Base-by-base conservation (phyloP, 1,140 invertebrate species). In the Caerostris extrusa region DNA sequence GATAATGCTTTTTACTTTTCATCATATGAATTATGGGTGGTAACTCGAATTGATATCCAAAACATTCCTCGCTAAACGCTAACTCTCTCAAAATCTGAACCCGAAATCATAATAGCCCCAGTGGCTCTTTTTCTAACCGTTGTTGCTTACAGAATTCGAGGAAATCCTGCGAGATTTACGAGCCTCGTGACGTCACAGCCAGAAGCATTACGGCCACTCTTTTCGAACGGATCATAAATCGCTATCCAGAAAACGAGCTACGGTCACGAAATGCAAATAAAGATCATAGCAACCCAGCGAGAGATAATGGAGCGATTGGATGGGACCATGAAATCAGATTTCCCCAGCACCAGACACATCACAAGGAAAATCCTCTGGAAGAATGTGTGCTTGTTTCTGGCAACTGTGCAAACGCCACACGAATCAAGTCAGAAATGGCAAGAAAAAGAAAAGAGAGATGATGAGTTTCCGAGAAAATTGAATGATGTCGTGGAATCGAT, bases 191-290 rank as follows among this genome's bases (percentile, higher is more conserved):
- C 71, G 89, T 90, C 89, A 90, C 69, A 19, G 34, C 17, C 50
- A 50, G 3, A 17, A 56, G 12, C 55, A 90, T 90, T 90, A 90
- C 19, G 56, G 17, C 50, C n/a, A 56, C 69, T 34, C 53, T 89
- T 89, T 69, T 60, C 69, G 71, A 69, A 90, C 89, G 89, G 69
- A 58, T 90, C 89, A 69, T 90, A 90, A 90, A 90, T 90, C 56
- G 85, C 56, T 56, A 53, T 17, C 58, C n/a, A 14, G 34, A 58
- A 34, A 58, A 87, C 58, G 34, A n/a, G 50, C 61, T 64, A 14
- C 19, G 87, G 87, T 89, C 87, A 89, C 87, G 87, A 69, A 67
- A 89, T 71, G 58, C 14, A 50, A 57, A 58, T 83, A 58, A 58
- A 56, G 82, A 83, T 83, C 82, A 81, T 14, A 14, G 82, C 14